phyloP scores from a whole-genome alignment of 2,888 invertebrate genomes.

The Halictus ligatus region DNA sequence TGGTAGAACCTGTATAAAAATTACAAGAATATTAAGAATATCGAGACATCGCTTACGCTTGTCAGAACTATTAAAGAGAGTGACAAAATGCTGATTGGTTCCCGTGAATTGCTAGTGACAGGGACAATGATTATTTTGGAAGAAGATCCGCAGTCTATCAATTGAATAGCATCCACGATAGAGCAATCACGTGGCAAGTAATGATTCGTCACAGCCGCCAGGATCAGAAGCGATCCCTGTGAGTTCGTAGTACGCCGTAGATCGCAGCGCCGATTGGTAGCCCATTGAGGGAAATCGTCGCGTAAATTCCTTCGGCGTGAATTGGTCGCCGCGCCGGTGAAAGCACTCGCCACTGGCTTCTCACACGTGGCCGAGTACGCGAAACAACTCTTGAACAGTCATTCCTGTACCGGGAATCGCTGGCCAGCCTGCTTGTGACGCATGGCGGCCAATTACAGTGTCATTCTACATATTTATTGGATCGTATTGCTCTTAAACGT shows the following conservation, averaged over 20 bases:
- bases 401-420: constrained; percentile 60
- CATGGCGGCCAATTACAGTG: constrained; percentile 27
- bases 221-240: neutral
- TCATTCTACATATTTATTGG: constrained; percentile 34
- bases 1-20: no score
- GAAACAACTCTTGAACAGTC: constrained; percentile 62
- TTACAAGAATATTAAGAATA: no score
- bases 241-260: neutral
- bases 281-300: constrained; percentile 56
- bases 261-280: constrained; percentile 15
- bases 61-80: no score
- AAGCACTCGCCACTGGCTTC: constrained; percentile 59
- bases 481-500: constrained; percentile 16
- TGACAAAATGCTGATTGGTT: no score
- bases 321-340: constrained; percentile 67
- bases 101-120: no score
- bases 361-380: constrained; percentile 57
- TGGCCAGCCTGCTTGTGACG: constrained; percentile 37
- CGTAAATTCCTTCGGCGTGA: constrained; percentile 67
- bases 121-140: no score
- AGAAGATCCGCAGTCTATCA: no score
- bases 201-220: neutral
- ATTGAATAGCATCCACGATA: no score
- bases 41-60: no score
- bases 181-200: neutral